Conservation (phyloP, 92 coral and sea anemone species). For the Porites cylindrica region DNA sequence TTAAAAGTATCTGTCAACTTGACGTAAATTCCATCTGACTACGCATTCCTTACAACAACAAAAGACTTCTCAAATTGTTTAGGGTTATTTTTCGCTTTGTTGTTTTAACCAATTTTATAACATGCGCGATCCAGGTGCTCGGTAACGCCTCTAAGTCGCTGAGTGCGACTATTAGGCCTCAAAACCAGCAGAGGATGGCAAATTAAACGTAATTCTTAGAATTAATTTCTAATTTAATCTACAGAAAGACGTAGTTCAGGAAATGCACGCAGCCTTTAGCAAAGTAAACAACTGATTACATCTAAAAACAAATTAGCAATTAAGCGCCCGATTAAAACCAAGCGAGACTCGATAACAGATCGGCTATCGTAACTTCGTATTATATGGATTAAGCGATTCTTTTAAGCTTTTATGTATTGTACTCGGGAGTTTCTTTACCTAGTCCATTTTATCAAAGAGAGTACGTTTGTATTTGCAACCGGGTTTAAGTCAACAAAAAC, state of each 20-base stretch:
- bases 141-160: conserved; percentile 23
- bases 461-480: conserved; percentile 55
- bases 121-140: conserved; percentile 61
- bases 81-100: conserved; percentile 87
- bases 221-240: conserved; percentile 47
- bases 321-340: conserved; percentile 81
- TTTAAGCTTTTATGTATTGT: conserved; percentile 20
- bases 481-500: conserved; percentile 69
- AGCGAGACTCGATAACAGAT: conserved; percentile 71
- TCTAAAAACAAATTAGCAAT: conserved; percentile 93
- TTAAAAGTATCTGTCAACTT: conserved; percentile 83
- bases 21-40: conserved; percentile 77
- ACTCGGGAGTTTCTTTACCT: conserved; percentile 14
- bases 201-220: conserved; percentile 12
- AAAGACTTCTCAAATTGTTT: conserved; percentile 91
- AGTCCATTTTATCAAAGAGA: conserved; percentile 1
- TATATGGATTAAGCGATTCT: conserved; percentile 63
- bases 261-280: conserved; percentile 65
- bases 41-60: conserved; percentile 94
- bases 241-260: conserved; percentile 42
- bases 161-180: conserved; percentile 2
- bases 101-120: conserved; percentile 89
- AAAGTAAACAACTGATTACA: conserved; percentile 90
- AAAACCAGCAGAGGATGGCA: background rate
- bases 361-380: conserved; percentile 43